A percentile compares a stretch with the other conserved stretches of the same genome.
phyloP scores from a whole-genome alignment of 1,140 invertebrate species.

The Scaptomyza montana region DNA sequence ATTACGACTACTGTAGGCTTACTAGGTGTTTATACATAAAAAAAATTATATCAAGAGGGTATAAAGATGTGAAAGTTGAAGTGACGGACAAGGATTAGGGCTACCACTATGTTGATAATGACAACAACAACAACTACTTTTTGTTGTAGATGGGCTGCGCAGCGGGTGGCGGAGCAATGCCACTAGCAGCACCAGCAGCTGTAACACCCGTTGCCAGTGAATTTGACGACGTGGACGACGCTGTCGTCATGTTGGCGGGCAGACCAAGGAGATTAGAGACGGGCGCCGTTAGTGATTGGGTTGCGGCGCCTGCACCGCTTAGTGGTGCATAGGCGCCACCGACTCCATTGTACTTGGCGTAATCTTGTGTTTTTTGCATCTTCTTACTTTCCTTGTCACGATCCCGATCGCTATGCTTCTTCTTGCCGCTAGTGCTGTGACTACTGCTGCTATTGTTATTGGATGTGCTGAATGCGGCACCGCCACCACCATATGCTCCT shows the following conservation, averaged over 20 bases:
- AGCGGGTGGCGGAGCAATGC: conserved; percentile 46
- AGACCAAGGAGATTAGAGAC: conserved; percentile 27
- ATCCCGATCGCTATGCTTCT: conserved; percentile 85
- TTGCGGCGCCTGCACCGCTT: conserved; percentile 71
- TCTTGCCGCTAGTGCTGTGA: conserved; percentile 71
- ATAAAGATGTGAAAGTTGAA: not conserved
- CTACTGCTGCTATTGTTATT: conserved; percentile 50
- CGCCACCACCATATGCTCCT: conserved; percentile 23
- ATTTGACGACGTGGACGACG: conserved; percentile 23
- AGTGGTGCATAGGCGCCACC: conserved; percentile 49
- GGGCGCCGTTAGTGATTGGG: conserved; percentile 38
- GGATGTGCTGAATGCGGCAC: conserved; percentile 38
- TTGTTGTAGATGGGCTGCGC: conserved; percentile 68
- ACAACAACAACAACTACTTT: conserved; percentile 52
- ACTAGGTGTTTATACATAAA: conserved; percentile 41
- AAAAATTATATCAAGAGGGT: conserved; percentile 31
- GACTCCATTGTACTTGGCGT: conserved; percentile 69
- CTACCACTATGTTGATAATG: not conserved
- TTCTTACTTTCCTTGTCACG: conserved; percentile 82
- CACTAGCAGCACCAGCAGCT: conserved; percentile 1
- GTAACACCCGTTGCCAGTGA: conserved; percentile 30
- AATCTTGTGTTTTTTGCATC: conserved; percentile 73
- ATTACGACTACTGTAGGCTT: conserved; percentile 52
- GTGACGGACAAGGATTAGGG: not conserved
- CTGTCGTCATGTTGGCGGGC: conserved; percentile 30